Base-by-base conservation (phyloP, 2,888 invertebrate genomes). In the Petrolisthes manimaculis region DNA sequence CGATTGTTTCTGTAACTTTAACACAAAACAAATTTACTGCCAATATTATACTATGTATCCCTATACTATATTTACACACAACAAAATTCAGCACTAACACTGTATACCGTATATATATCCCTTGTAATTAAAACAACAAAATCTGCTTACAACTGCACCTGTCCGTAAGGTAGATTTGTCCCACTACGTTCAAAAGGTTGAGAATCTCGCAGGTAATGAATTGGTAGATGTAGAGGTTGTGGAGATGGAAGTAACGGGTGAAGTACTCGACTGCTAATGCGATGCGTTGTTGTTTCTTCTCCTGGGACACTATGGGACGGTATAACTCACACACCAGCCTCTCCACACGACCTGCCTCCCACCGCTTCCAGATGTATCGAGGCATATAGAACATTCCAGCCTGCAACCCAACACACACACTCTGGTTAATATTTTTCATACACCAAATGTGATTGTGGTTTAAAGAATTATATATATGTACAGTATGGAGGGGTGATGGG, bases 201-300 rank as follows among this genome's bases (percentile, higher is more conserved):
- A 86, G 74, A 14, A 86, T 6, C 53, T 86, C 86, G 37, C 86
- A 86, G 56, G 80, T 51, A 75, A 86, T 81, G 82, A 86, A 86
- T 75, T 86, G 86, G 75, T 81, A 86, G 12, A 81, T 81, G 75
- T 86, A 86, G 56, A 81, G 74, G 75, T 86, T 81, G 75, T 86
- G 86, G 53, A 81, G 56, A 75, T 86, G 86, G 51, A 86, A 79
- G 67, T 86, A 81, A 5, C 56, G 81, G 53, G 56, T 24, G 81
- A 86, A 86, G 56, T 86, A 86, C 5, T 81, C 81, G 37, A 86
- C 56, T 37, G 81, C 86, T 5, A 82, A 8, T 9, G 56, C 8
- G 1, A 86, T 18, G 5, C 81, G 37, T 21, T 74, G 8, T 18
- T 69, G 54, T 61, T 54, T 51, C 53, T 53, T 9, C 12, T 81